These are phyloP conservation scores for Mesopsocus fuscifrons DNA, from an alignment of 2,888 invertebrate species.

Conservation along the genomic window DNA sequence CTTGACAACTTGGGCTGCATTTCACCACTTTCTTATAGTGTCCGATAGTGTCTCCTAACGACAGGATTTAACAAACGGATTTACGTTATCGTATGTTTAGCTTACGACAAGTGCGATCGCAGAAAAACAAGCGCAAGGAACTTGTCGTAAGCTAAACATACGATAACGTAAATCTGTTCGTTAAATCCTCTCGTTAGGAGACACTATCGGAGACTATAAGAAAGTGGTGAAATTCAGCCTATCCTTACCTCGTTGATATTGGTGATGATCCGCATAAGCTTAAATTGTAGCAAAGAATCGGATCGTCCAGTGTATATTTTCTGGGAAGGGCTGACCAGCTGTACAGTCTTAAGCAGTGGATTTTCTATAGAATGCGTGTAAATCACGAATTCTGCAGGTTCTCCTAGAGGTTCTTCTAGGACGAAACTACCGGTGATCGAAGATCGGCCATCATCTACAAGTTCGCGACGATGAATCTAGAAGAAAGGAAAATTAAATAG, in stretches of 20 bases:
- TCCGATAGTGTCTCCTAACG: no score
- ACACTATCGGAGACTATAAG: no score
- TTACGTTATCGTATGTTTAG: no score
- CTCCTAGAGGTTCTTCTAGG: slow-evolving; percentile 30
- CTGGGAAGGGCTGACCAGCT: slow-evolving; percentile 31
- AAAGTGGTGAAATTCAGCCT: no score
- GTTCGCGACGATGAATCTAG: slow-evolving; percentile 30
- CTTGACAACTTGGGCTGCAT: no score
- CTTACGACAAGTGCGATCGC: no score
- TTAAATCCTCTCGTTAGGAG: no score
- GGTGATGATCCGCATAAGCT: slow-evolving; percentile 30
- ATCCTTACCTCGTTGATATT: slow-evolving; percentile 29
- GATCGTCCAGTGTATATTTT: slow-evolving; percentile 27
- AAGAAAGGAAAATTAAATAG: slow-evolving; percentile 13
- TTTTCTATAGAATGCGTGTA: slow-evolving; percentile 32
- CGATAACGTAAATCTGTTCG: no score
- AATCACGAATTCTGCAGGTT: slow-evolving; percentile 31
- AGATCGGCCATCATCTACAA: slow-evolving; percentile 28
- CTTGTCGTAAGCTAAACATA: no score
- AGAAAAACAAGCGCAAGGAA: no score
- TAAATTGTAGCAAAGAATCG: slow-evolving; percentile 29
- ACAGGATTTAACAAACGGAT: no score
- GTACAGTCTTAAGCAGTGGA: slow-evolving; percentile 30
- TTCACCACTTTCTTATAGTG: no score
- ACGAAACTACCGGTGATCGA: slow-evolving; percentile 33